Base-by-base conservation (phyloP, 2,888 invertebrate species). In the Metacarcinus magister region DNA sequence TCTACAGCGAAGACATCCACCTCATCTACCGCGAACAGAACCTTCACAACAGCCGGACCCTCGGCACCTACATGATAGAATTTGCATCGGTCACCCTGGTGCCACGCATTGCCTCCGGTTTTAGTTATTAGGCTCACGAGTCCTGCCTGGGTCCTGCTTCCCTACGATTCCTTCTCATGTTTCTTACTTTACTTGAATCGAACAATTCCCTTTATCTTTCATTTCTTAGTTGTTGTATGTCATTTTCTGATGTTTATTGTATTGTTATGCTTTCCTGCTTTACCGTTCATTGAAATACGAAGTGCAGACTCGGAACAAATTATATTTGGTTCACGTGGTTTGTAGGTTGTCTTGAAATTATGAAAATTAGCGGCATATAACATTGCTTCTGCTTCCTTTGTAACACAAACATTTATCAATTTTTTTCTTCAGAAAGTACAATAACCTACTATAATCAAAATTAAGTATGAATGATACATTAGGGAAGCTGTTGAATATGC, bases 1-100 rank as follows among this genome's bases (percentile, higher is more conserved):
- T 87, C 16, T 87, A 87, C 87, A 39, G 39, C 87, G 87, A 87
- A 39, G 87, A 87, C 87, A 87, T 87, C 39, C 32, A 32, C 16
- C 28, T 87, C 16, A 19, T 87, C 16, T 87, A 87, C 87, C 87
- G 87, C 32, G 87, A 87, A 2, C 87, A 87, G 87, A 3, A 1
- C 2, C 87, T 87, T 5, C 87, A 87, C 39, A 39, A 87, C 19
- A 39, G 39, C 19, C 32, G 32, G 39, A 10, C 32, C 5, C 87
- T 87, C 39, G 87, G 87, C 39, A 87, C 39, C 87, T 87, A 87
- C 87, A 87, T 87, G 87, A 39, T 2, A 8, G 0, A 39, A 2
- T 13, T 16, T 3, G 87, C 87, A 10, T 39, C 10, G 39, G 87
- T 87, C 39, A 87, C 87, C 19, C 19, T 87, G 87, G 87, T 87